phyloP scores from a whole-genome alignment of 2,113 vertebrate species.

The Chionodraco myersi region DNA sequence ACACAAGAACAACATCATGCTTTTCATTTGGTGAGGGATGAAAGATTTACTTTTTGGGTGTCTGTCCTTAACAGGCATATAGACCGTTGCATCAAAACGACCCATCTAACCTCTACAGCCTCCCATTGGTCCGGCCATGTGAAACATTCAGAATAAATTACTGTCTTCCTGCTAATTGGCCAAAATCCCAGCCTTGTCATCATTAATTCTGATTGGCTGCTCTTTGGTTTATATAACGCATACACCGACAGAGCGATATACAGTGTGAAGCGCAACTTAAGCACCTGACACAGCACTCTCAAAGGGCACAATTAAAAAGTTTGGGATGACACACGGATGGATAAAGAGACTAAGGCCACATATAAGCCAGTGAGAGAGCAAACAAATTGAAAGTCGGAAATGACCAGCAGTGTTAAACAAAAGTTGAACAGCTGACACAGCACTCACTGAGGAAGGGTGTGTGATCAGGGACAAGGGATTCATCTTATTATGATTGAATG shows the following conservation, averaged over 20 bases:
- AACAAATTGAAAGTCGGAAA: neutral
- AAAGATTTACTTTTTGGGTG: constrained; percentile 4
- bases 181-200: constrained; percentile 51
- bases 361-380: neutral
- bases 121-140: constrained; percentile 37
- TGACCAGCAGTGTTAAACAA: constrained; percentile 19
- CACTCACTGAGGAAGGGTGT: neutral
- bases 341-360: constrained; percentile 20
- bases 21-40: constrained; percentile 1
- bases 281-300: constrained; percentile 60
- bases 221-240: constrained; percentile 54
- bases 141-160: constrained; percentile 61
- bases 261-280: constrained; percentile 29
- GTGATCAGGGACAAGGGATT: constrained; percentile 15
- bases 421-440: constrained; percentile 42
- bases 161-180: constrained; percentile 66
- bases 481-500: constrained; percentile 17
- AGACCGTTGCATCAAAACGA: constrained; percentile 21
- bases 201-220: constrained; percentile 62
- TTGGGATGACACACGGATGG: constrained; percentile 13
- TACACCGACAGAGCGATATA: constrained; percentile 33
- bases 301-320: constrained; percentile 65
- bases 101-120: constrained; percentile 48
- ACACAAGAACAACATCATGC: neutral
- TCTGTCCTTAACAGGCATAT: constrained; percentile 30